Evolutionary conservation across 2,797 vertebrate genomes (phyloP).

Genomic region (Apogon hyalosoma): DNA sequence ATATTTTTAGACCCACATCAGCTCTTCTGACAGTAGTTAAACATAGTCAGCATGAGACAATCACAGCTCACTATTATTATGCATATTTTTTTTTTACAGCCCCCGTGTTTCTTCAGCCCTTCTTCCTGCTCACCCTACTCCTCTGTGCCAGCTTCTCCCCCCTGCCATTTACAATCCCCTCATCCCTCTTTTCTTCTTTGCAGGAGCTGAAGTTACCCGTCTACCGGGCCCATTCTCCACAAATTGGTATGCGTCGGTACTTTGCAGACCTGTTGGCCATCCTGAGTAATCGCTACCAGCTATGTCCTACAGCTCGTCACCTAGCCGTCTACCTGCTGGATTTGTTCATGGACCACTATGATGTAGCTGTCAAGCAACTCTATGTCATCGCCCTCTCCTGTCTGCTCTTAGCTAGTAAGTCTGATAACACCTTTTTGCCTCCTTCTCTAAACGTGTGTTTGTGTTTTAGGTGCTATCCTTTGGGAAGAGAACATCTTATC

Average conservation of each 20-base stretch:
- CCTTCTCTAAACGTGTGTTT: neutral
- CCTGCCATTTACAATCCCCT: conserved; percentile 11
- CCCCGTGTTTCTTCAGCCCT: conserved; percentile 36
- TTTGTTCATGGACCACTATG: conserved; percentile 90
- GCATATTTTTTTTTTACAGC: conserved; percentile 57
- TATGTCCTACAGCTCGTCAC: conserved; percentile 90
- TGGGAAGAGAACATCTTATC: neutral
- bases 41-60: conserved; percentile 47
- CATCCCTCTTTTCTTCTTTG: conserved; percentile 18
- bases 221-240: conserved; percentile 90
- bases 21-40: conserved; percentile 37
- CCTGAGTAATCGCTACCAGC: conserved; percentile 88
- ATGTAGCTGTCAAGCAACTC: conserved; percentile 89
- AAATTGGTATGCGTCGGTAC: conserved; percentile 91
- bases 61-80: conserved; percentile 64
- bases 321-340: conserved; percentile 92
- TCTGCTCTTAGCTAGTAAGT: conserved; percentile 93
- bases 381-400: conserved; percentile 89
- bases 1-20: conserved; percentile 32
- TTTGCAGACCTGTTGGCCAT: conserved; percentile 90
- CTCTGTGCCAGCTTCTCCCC: neutral
- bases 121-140: conserved; percentile 55
- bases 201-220: conserved; percentile 92
- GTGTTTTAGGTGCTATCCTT: neutral
- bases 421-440: neutral